Percentiles rank a stretch among this genome's conserved stretches.
Evolutionary conservation across 2,113 vertebrate species (phyloP).

Genomic region (Montifringilla adamsi): DNA sequence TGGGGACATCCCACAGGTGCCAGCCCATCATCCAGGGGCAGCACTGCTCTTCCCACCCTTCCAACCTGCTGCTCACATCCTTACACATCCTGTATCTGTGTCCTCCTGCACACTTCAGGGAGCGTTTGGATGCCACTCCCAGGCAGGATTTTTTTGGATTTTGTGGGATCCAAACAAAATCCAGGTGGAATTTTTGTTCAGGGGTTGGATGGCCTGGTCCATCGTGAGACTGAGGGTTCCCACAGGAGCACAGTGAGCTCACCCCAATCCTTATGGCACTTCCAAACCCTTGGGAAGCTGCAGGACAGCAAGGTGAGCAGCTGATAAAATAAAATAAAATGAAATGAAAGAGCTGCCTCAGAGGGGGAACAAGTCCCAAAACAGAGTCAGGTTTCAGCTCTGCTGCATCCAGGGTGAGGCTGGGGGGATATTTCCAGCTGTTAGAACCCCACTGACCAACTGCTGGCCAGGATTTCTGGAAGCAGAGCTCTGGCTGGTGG

Average conservation of each 20-base stretch:
- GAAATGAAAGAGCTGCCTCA: neutral
- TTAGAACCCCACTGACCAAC: neutral
- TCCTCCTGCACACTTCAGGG: rapidly evolving
- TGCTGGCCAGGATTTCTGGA: neutral
- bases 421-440: neutral
- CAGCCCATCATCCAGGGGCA: too few species aligned
- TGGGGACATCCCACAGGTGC: neutral
- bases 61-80: too few species aligned
- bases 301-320: neutral
- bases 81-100: too few species aligned
- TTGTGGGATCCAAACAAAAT: neutral
- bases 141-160: neutral
- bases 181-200: neutral
- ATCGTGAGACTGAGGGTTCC: neutral
- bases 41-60: too few species aligned
- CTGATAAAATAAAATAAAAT: neutral
- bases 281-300: neutral
- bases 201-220: neutral
- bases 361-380: neutral
- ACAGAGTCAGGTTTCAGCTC: neutral
- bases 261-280: rapidly evolving
- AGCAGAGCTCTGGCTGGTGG: neutral
- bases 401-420: rapidly evolving
- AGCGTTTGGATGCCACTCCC: neutral
- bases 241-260: neutral